Evolutionary conservation across 2,797 vertebrate genomes (phyloP).

Genomic region (Falco berigora): DNA sequence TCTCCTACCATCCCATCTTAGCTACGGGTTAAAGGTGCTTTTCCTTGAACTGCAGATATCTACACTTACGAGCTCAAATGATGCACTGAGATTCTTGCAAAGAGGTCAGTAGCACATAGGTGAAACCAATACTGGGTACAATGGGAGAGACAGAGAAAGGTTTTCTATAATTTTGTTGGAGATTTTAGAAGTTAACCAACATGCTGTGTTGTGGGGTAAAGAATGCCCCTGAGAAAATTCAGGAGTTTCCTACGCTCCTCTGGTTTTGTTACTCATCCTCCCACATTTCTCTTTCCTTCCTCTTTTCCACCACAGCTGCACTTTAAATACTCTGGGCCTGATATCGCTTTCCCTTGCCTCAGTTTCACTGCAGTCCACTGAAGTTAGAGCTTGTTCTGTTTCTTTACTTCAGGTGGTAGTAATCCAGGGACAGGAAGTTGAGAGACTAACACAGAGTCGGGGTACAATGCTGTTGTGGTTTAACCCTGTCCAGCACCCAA

Average conservation of each 20-base stretch:
- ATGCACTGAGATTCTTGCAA: background rate
- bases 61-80: background rate
- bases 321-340: background rate
- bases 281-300: conserved; percentile 16
- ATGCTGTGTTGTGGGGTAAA: background rate
- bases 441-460: background rate
- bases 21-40: background rate
- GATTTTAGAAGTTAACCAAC: background rate
- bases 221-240: conserved; percentile 30
- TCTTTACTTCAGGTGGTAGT: background rate
- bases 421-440: background rate
- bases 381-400: background rate
- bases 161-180: background rate
- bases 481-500: too few species aligned
- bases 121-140: background rate
- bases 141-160: background rate
- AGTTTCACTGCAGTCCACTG: background rate
- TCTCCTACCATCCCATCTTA: background rate
- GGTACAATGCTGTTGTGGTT: background rate
- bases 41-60: background rate
- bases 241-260: background rate
- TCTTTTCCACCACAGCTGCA: conserved; percentile 19
- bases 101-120: background rate
- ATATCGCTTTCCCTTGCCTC: background rate
- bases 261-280: conserved; percentile 23